Conservation (phyloP, 2,888 invertebrate species). For the Eumerus sabulonum region DNA sequence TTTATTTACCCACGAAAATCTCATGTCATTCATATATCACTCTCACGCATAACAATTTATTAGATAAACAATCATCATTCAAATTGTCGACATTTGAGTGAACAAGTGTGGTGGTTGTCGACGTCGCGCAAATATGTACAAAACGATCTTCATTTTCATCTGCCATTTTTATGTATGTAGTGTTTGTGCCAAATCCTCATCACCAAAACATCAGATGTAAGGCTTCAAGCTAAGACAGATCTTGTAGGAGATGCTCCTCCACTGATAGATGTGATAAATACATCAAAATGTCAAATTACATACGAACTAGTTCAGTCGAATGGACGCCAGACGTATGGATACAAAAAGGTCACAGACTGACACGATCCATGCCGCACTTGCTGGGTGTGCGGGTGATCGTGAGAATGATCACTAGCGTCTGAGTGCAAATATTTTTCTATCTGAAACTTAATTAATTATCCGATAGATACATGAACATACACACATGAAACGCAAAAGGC, state of each 20-base stretch:
- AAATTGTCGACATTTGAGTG: conserved; percentile 67
- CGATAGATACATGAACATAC: conserved; percentile 42
- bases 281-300: conserved; percentile 67
- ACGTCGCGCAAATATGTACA: conserved; percentile 33
- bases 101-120: conserved; percentile 59
- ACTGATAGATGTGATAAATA: conserved; percentile 68
- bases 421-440: conserved; percentile 28
- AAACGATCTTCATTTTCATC: conserved; percentile 7
- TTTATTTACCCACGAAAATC: conserved; percentile 71
- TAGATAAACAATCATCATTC: conserved; percentile 71
- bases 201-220: conserved; percentile 5
- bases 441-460: conserved; percentile 50
- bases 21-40: conserved; percentile 72
- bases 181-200: conserved; percentile 49
- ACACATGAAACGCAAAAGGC: background rate
- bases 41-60: conserved; percentile 71
- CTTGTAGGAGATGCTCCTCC: conserved; percentile 49
- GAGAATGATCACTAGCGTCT: background rate
- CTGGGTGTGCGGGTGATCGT: conserved; percentile 24
- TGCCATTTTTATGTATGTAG: conserved; percentile 13
- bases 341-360: conserved; percentile 56
- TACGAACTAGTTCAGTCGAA: conserved; percentile 35
- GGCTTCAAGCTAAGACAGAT: conserved; percentile 35
- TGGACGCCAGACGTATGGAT: conserved; percentile 46
- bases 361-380: conserved; percentile 29